Base-by-base conservation (phyloP, 2,888 invertebrate genomes). In the Muschampia plurimacula region DNA sequence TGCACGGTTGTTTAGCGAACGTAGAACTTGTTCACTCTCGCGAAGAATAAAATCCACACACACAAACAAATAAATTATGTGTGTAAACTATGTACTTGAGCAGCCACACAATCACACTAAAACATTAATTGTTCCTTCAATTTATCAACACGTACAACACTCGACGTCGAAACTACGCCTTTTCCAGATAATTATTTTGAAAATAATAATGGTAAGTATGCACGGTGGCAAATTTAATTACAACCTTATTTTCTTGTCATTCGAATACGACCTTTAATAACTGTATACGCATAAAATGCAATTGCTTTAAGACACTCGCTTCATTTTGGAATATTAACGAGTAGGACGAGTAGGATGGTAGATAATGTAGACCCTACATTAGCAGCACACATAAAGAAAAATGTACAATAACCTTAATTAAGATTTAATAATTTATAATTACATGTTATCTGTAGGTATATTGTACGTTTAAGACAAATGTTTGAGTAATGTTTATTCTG, bases 121-220 rank as follows among this genome's bases (percentile, higher is more conserved):
- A 80, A 82, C 82, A 86, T 88, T 87, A 86, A 88, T 88, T 89
- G 86, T 86, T 84, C 82, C 82, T 87, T 86, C 82, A 86, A 86
- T 83, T 83, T 82, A 84, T 84, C 82, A 84, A 81, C 80, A 80
- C 79, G 79, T 80, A 76, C 72, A 73, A 76, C 69, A 76, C 78
- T 76, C 78, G 76, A 79, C 77, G 75, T 73, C 73, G 77, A 77
- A 83, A 84, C 81, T 84, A 82, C 83, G 83, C 80, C 81, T 83
- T 84, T 82, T 78, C 76, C 72, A 83, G 81, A 83, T 86, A 86
- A 86, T 82, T 80, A 81, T 83, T 82, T 78, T 79, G 75, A 79
- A 80, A 81, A 82, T 82, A 83, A 83, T 80, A 79, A 82, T 74
- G 77, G 75, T 78, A n/a, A n/a, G n/a, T n/a, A 52, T 52, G 52